These are phyloP conservation scores for Argya squamiceps DNA, from an alignment of 2,797 vertebrate genomes.

Conservation along the genomic window DNA sequence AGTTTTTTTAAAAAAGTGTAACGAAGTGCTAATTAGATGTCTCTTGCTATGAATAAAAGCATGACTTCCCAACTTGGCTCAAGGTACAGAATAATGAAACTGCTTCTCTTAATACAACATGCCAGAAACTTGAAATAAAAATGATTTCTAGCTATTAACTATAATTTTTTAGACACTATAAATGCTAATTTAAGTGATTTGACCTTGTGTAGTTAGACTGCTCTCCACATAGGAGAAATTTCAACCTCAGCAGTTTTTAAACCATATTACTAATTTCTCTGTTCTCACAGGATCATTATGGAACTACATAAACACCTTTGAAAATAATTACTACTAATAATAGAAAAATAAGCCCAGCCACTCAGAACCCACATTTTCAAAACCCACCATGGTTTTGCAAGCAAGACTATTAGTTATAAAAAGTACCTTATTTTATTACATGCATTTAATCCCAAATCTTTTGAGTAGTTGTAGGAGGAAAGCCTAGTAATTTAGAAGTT, in stretches of 20 bases:
- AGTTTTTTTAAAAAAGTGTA: background rate
- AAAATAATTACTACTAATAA: background rate
- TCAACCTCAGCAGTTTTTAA: background rate
- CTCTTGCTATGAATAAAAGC: background rate
- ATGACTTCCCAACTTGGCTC: background rate
- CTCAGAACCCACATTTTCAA: background rate
- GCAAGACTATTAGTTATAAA: background rate
- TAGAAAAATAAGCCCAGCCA: background rate
- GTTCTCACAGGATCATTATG: background rate
- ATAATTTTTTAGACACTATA: background rate
- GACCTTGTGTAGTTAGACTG: background rate
- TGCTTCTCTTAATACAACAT: background rate
- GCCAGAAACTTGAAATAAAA: background rate
- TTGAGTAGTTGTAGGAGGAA: background rate
- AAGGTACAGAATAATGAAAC: background rate
- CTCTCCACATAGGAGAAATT: background rate
- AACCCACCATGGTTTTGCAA: background rate
- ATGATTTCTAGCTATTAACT: background rate
- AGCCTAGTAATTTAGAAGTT: background rate
- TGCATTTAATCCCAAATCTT: background rate
- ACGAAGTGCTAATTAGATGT: background rate
- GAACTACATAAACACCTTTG: background rate
- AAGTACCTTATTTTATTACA: background rate
- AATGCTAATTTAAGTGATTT: background rate
- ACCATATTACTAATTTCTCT: background rate